Evolutionary conservation across 2,797 vertebrate species (phyloP).

Genomic region (Pteropus rufus): DNA sequence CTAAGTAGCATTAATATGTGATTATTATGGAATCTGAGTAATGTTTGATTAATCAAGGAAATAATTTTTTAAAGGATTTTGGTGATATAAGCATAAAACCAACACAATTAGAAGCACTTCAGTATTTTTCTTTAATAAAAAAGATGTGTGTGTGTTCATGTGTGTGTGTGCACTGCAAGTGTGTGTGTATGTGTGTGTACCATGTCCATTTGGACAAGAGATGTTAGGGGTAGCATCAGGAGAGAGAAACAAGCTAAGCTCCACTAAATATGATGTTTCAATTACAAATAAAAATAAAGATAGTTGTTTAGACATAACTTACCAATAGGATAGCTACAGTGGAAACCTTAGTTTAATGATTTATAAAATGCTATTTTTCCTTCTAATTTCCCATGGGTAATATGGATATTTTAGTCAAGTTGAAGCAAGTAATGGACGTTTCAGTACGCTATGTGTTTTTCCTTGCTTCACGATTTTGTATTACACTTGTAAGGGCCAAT

Average conservation of each 20-base stretch:
- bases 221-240: background rate
- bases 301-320: slow-evolving; percentile 49
- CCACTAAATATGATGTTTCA: background rate
- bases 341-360: slow-evolving; percentile 64
- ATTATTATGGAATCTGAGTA: background rate
- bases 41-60: background rate
- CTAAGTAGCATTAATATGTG: background rate
- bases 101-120: background rate
- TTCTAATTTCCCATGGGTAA: slow-evolving; percentile 71
- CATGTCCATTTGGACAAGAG: background rate
- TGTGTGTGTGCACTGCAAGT: background rate
- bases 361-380: slow-evolving; percentile 75
- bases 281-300: slow-evolving; percentile 64
- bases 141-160: background rate
- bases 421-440: slow-evolving; percentile 60
- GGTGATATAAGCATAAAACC: background rate
- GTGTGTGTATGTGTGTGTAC: background rate
- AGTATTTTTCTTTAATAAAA: background rate
- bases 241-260: background rate
- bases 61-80: background rate
- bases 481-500: slow-evolving; percentile 69
- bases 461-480: slow-evolving; percentile 58
- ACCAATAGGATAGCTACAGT: slow-evolving; percentile 56
- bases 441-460: slow-evolving; percentile 53
- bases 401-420: slow-evolving; percentile 66